Conservation (phyloP, 2,113 vertebrate species). For the Orthonyx spaldingii region DNA sequence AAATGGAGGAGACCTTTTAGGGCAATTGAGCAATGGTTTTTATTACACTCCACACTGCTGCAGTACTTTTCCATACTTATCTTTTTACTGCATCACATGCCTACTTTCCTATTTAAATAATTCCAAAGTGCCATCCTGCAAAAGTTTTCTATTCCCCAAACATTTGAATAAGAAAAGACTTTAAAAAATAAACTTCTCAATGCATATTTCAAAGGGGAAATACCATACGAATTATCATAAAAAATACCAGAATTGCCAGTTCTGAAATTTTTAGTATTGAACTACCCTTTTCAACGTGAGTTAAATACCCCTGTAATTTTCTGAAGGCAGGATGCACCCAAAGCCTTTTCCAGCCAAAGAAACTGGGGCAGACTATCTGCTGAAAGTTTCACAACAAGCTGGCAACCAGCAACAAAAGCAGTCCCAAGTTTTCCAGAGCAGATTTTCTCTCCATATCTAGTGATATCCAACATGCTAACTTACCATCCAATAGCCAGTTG, state of each 20-base stretch:
- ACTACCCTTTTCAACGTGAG: neutral
- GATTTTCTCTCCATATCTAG: neutral
- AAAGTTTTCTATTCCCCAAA: neutral
- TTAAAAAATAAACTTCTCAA: neutral
- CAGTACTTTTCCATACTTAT: neutral
- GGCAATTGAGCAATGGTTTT: neutral
- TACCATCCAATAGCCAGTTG: slow-evolving; percentile 92
- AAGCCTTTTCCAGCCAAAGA: neutral
- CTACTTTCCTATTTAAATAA: neutral
- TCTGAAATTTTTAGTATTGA: neutral
- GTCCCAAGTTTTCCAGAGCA: neutral
- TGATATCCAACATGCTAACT: neutral
- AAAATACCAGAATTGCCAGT: neutral
- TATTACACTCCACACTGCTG: neutral
- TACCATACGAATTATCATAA: neutral
- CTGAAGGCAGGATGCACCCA: neutral
- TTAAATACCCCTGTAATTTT: neutral
- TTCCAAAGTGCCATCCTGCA: neutral
- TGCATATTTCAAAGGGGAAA: neutral
- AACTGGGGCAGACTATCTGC: neutral
- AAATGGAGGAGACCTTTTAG: neutral
- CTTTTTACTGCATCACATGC: neutral
- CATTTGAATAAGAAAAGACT: neutral
- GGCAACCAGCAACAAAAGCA: neutral
- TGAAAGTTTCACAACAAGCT: neutral